Evolutionary conservation across 2,113 vertebrate genomes (phyloP), one percentile per base, ranked within the genome.

Genomic region (Myiagra hebetior): DNA sequence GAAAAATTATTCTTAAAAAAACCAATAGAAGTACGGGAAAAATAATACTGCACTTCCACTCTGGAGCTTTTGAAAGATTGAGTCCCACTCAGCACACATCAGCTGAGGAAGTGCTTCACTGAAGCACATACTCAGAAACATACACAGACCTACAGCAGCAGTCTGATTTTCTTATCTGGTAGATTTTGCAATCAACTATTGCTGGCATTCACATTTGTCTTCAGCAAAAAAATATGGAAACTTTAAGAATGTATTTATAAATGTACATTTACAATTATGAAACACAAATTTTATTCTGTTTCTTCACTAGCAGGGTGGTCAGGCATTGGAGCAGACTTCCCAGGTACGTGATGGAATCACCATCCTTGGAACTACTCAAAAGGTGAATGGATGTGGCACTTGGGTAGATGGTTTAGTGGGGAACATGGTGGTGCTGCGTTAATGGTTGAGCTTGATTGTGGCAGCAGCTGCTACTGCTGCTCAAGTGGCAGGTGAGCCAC

Each of bases 381-480:
- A 77, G 15, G 27, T 0, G 0, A 5, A 26, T 3, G 9, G 21
- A 44, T 37, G 27, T 10, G 33, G 33, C 37, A 52, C 27, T 37
- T 44, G 31, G 44, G 26, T 26, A 31, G 18, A 52, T 15, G 17
- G 17, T 37, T 76, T 44, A 44, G 14, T 37, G 46, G 33, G 27
- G 44, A 44, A 31, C 4, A 5, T 26, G 6, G 44, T 17, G 21
- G 26, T 50, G 27, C 7, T 8, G 27, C 2, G 1, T 52, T 60
- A 31, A 37, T 10, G 24, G 44, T 14, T 37, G 46, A 68, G 27
- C 27, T 3, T 33, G 46, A 47, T 22, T 47, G 46, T 47, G 46
- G 21, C 20, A 20, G 46, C 21, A 3, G 46, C 22, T 47, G 46
- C 46, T 47, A 12, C 46, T 21, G 21, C 11, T 11, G 22, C 46